Evolutionary conservation across 2,888 invertebrate genomes (phyloP), one percentile per base, ranked within the genome.

Genomic region (Amphimallon solstitiale): DNA sequence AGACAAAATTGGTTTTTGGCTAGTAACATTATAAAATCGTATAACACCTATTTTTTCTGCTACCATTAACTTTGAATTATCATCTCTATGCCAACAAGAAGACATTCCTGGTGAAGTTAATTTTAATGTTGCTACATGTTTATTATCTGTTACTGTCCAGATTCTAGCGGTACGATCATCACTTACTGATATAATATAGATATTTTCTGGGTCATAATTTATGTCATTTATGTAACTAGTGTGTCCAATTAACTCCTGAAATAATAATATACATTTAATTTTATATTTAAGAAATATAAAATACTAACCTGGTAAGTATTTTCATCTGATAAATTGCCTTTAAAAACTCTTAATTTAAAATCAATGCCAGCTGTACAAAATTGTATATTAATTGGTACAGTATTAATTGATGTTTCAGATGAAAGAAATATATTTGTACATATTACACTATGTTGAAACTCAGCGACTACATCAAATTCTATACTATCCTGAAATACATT

Each of bases 41-140:
- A 93, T 87, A 0, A 89, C 81, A n/a, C 92, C 92, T 72, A 87
- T 87, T 78, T 91, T 91, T 78, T 92, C 91, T 0, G 90, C 92
- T 1, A 92, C 90, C 70, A 93, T 80, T 17, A 93, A 82, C 81
- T 92, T 92, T 43, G 86, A 86, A 1, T 86, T 84, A 74, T 92
- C 91, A 66, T 89, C 88, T 40, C 84, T 83, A 79, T 92, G 92
- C 88, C 90, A 91, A 73, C 87, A 85, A 0, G 89, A 87, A 2
- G 85, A 85, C 81, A 89, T 85, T 43, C 83, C 83, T 45, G 92
- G 88, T 10, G 91, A 90, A 19, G 86, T 86, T 15, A 92, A 81
- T 66, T 86, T 84, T 75, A 92, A 89, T 37, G 86, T 86, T 3
- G 86, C 83, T 19, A 86, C 79, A 72, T 85, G 85, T 70, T 85